Percentiles rank a stretch among this genome's conserved stretches.
These are phyloP conservation scores for Callyntrura sp. DNA, from an alignment of 2,888 invertebrate species.

Conservation along the genomic window DNA sequence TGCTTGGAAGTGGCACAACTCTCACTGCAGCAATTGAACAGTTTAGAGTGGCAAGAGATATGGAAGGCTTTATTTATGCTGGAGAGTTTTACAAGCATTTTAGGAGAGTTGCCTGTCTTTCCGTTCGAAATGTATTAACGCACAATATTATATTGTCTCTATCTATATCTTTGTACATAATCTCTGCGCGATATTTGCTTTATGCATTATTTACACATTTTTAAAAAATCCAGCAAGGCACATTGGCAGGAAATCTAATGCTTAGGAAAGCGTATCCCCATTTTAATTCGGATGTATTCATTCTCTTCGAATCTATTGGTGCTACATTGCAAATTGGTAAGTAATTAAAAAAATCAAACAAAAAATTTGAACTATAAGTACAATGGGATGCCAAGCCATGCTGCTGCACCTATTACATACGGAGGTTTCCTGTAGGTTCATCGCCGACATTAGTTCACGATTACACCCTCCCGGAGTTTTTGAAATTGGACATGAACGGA, in stretches of 20 bases:
- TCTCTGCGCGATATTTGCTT: too few relatives aligned
- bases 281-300: constrained; percentile 90
- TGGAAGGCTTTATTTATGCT: constrained; percentile 87
- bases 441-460: constrained; percentile 64
- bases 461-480: constrained; percentile 86
- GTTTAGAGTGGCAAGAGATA: constrained; percentile 84
- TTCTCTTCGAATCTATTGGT: constrained; percentile 86
- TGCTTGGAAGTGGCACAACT: constrained; percentile 88
- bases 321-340: constrained; percentile 84
- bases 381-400: not conserved
- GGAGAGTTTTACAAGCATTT: constrained; percentile 88
- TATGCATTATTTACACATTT: not conserved
- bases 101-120: constrained; percentile 89
- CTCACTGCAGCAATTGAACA: constrained; percentile 87
- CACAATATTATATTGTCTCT: constrained; percentile 19
- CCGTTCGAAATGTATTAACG: constrained; percentile 90
- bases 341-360: not conserved
- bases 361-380: constrained; percentile 84
- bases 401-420: not conserved
- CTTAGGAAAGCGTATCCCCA: constrained; percentile 89
- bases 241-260: constrained; percentile 90
- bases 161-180: constrained; percentile 30
- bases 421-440: constrained; percentile 54
- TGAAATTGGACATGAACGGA: constrained; percentile 88
- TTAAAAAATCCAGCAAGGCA: constrained; percentile 85